phyloP scores from a whole-genome alignment of 2,797 vertebrate genomes.

The Chromobotia macracanthus region DNA sequence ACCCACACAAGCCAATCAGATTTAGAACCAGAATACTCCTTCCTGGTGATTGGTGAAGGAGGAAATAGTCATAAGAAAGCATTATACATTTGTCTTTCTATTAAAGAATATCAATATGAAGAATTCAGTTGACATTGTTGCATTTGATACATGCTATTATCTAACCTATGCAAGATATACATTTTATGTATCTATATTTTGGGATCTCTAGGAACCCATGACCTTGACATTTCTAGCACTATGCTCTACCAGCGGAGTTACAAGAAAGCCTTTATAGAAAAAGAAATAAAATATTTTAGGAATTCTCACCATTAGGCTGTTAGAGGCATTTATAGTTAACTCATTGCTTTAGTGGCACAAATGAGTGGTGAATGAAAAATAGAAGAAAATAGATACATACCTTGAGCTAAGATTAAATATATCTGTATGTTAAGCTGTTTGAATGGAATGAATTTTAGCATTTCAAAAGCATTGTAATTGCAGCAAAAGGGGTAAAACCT shows the following conservation, averaged over 20 bases:
- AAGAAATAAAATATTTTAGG: constrained; percentile 38
- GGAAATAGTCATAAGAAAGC: not conserved
- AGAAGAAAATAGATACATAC: not conserved
- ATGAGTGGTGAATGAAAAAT: not conserved
- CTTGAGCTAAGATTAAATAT: too few relatives aligned
- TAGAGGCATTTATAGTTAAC: not conserved
- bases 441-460: not conserved
- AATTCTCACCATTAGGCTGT: too few relatives aligned
- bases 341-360: not conserved
- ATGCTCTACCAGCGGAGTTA: not conserved
- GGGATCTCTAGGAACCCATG: not conserved
- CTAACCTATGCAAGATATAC: too few relatives aligned
- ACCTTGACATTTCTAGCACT: not conserved
- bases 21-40: not conserved
- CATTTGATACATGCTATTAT: too few relatives aligned
- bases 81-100: not conserved
- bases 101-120: too few relatives aligned
- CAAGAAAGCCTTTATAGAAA: not conserved
- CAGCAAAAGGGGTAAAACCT: not conserved
- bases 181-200: not conserved
- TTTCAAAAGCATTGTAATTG: not conserved
- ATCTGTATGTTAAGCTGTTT: too few relatives aligned
- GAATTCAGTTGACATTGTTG: too few relatives aligned
- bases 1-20: constrained; percentile 50
- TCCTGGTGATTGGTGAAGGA: not conserved